Evolutionary conservation across 2,797 vertebrate species (phyloP).

Genomic region (Cynodonichthys magdalenae): DNA sequence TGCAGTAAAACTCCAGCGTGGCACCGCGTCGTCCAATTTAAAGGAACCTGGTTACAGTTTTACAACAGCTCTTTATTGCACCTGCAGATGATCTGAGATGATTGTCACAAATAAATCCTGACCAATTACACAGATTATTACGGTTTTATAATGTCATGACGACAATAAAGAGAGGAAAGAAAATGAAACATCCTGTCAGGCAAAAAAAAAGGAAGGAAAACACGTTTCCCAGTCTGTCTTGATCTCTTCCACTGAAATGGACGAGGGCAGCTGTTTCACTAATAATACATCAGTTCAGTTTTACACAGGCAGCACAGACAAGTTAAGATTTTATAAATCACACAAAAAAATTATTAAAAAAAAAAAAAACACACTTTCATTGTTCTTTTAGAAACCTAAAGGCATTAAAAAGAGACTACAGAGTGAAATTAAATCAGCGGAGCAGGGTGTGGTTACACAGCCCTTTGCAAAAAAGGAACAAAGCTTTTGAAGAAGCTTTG

Average conservation of each 20-base stretch:
- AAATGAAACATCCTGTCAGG: conserved; percentile 14
- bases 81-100: rapidly evolving
- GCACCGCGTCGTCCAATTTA: background rate
- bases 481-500: conserved; percentile 27
- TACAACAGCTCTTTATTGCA: conserved; percentile 1
- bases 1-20: background rate
- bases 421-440: conserved; percentile 1
- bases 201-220: conserved; percentile 4
- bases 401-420: background rate
- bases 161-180: conserved; percentile 4
- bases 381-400: no score
- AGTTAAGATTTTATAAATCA: background rate
- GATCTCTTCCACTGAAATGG: conserved; percentile 10
- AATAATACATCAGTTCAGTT: conserved; percentile 31
- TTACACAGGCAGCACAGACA: background rate
- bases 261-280: conserved; percentile 61
- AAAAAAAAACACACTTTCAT: no score
- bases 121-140: background rate
- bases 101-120: background rate
- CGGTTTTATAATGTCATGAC: conserved; percentile 4
- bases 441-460: conserved; percentile 18
- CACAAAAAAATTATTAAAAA: background rate
- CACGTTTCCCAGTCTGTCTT: conserved; percentile 12
- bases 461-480: conserved; percentile 7
- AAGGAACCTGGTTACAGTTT: background rate